Base-by-base conservation (phyloP, 2,888 invertebrate genomes). In the Agrochola lota region DNA sequence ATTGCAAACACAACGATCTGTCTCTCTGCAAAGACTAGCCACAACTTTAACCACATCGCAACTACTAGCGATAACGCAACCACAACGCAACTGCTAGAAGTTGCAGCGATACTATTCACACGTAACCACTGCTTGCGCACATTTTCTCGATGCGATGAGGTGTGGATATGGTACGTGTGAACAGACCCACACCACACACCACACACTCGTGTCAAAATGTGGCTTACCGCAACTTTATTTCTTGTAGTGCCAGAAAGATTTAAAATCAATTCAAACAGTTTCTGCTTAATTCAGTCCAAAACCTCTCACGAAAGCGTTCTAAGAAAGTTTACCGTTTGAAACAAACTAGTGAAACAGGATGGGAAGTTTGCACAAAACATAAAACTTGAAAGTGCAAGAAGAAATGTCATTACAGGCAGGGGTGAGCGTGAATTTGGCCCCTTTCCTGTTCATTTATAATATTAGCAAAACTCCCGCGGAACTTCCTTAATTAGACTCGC, bases 361-460 rank as follows among this genome's bases (percentile, higher is more conserved):
- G 84, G 59, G 76, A 90, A 89, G 87, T 90, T 88, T 84, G 66
- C 75, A 82, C 85, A 82, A 90, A 90, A 90, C 90, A 90, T 88
- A 86, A 89, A 89, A 88, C 83, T 87, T 68, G 78, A 78, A 84
- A 89, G 81, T 88, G 89, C 89, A 87, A 88, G 89, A 91, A 92
- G 89, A 91, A 93, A 93, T 91, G 90, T 90, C 91, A 91, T 93
- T 92, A 91, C 83, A 89, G 87, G 85, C 86, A 84, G 80, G 87
- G 83, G 87, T 86, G 87, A 89, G 90, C 87, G 88, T 81, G 87
- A 92, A 93, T 92, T 92, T 91, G 86, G 87, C 91, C 90, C 92
- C 92, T 93, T 94, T 93, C 92, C 93, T 92, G 91, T 92, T 90
- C 93, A 94, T 94, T 94, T 93, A 93, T 93, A 94, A 93, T 94